Percentiles rank a stretch among this genome's conserved stretches.
These are phyloP conservation scores for Chaetogeoica ovagalla DNA, from an alignment of 2,888 invertebrate species.

Conservation along the genomic window DNA sequence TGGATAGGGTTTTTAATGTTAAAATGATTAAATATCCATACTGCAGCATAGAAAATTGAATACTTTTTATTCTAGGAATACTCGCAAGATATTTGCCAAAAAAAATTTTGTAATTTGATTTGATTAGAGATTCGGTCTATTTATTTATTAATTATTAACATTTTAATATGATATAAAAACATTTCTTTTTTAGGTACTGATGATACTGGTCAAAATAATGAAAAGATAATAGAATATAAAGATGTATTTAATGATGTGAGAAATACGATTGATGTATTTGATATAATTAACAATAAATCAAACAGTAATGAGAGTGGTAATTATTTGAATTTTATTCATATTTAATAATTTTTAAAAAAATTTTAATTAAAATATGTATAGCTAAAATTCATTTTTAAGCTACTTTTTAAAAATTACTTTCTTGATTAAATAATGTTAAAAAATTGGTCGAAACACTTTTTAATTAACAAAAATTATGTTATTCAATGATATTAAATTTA, in stretches of 20 bases:
- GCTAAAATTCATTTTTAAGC: too few species aligned
- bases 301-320: conserved; percentile 22
- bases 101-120: not conserved
- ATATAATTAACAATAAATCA: not conserved
- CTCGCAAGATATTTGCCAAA: too few species aligned
- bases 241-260: not conserved
- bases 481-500: not conserved
- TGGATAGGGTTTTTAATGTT: too few species aligned
- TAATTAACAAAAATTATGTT: not conserved
- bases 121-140: not conserved
- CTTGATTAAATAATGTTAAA: too few species aligned
- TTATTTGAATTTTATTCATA: not conserved
- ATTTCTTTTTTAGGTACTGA: conserved; percentile 8
- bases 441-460: too few species aligned
- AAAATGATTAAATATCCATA: too few species aligned
- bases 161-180: too few species aligned
- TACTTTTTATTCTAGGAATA: too few species aligned
- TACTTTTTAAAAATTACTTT: too few species aligned
- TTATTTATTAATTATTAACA: not conserved
- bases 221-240: not conserved
- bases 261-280: not conserved
- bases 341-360: not conserved
- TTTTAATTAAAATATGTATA: too few species aligned
- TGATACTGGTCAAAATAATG: not conserved
- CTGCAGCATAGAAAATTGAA: too few species aligned